These are phyloP conservation scores for Xenopus borealis DNA, from an alignment of 2,113 vertebrate genomes.

Conservation along the genomic window DNA sequence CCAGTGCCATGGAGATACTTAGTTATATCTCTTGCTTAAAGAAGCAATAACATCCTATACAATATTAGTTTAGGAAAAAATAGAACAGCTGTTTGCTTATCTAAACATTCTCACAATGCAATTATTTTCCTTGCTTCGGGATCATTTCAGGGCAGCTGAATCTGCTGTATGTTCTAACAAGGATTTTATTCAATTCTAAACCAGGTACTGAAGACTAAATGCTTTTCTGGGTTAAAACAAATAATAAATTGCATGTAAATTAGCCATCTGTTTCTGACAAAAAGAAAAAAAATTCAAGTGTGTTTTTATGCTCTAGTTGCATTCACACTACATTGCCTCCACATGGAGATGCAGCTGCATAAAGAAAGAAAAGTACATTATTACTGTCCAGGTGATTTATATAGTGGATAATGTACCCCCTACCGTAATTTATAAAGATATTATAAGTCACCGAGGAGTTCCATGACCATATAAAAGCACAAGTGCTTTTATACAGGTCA, in stretches of 20 bases:
- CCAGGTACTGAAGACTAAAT: slow-evolving; percentile 22
- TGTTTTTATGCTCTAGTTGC: background rate
- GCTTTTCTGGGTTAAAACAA: slow-evolving; percentile 29
- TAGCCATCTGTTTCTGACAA: slow-evolving; percentile 34
- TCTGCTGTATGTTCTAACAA: slow-evolving; percentile 26
- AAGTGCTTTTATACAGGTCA: too few relatives aligned
- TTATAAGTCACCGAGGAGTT: too few relatives aligned
- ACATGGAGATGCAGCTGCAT: too few relatives aligned
- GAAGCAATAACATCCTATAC: too few relatives aligned
- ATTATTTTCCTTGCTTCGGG: slow-evolving; percentile 2
- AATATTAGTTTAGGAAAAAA: too few relatives aligned
- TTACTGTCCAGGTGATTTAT: too few relatives aligned
- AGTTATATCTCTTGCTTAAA: too few relatives aligned
- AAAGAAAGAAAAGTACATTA: too few relatives aligned
- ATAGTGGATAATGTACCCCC: too few relatives aligned
- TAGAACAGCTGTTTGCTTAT: slow-evolving; percentile 10
- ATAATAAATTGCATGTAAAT: slow-evolving; percentile 32
- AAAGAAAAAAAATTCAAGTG: background rate
- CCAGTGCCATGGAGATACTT: too few relatives aligned
- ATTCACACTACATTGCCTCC: background rate
- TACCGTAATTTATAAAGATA: too few relatives aligned
- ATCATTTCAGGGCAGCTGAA: slow-evolving; percentile 35
- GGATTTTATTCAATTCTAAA: slow-evolving; percentile 15
- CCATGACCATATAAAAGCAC: too few relatives aligned
- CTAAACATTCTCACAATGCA: background rate